Conservation (phyloP, 2,888 invertebrate species). For the Hydropsyche betteni region DNA sequence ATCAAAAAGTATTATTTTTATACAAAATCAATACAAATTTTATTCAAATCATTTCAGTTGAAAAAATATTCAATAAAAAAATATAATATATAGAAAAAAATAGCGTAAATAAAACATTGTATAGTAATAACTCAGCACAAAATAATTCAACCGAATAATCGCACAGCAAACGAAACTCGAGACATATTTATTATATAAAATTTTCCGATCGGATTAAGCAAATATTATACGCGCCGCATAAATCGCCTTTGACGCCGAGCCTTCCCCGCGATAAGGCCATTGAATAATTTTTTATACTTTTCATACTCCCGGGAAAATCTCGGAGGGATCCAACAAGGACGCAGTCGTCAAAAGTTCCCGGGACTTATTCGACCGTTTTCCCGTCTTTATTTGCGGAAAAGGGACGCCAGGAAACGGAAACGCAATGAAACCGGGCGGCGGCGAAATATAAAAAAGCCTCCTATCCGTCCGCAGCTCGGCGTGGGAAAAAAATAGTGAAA, state of each 20-base stretch:
- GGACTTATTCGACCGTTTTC: slow-evolving; percentile 18
- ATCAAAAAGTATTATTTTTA: no score
- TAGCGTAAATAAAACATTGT: no score
- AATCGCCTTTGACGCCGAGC: no score
- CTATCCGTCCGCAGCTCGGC: neutral
- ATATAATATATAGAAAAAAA: no score
- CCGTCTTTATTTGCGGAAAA: slow-evolving; percentile 21
- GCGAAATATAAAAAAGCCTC: slow-evolving; percentile 16
- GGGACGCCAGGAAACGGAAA: slow-evolving; percentile 20
- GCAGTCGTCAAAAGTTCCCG: slow-evolving; percentile 2
- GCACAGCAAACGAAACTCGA: no score
- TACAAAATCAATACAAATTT: no score
- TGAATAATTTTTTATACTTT: neutral
- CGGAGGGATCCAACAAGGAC: no score
- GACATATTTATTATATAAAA: neutral
- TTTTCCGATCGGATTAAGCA: slow-evolving; percentile 16
- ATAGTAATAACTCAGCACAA: no score
- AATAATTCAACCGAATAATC: no score
- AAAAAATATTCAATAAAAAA: no score
- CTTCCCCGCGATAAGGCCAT: neutral
- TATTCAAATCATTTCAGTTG: no score
- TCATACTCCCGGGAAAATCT: neutral
- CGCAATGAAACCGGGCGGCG: slow-evolving; percentile 17
- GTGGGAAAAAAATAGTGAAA: neutral
- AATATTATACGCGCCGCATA: slow-evolving; percentile 1